These are phyloP conservation scores for Ispidina lecontei DNA, from an alignment of 2,797 vertebrate genomes.

Conservation along the genomic window DNA sequence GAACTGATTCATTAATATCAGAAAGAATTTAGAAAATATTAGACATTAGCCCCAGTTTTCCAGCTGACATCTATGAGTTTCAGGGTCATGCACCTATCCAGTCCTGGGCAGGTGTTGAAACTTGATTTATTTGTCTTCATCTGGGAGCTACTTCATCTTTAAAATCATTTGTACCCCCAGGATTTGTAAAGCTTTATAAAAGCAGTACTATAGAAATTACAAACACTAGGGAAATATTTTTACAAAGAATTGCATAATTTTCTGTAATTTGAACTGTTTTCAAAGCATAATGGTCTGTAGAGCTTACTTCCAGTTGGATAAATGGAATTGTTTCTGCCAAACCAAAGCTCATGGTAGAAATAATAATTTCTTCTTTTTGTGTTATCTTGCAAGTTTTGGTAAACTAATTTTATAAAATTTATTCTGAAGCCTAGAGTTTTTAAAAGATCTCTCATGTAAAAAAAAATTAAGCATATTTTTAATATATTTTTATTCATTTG, in stretches of 20 bases:
- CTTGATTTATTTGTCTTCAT: not conserved
- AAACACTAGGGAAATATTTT: not conserved
- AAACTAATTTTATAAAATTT: slow-evolving; percentile 39
- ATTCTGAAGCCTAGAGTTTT: slow-evolving; percentile 16
- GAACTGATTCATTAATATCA: not conserved
- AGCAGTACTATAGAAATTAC: not conserved
- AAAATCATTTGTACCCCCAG: not conserved
- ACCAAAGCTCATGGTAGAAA: not conserved
- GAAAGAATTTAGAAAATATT: not conserved
- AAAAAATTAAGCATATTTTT: slow-evolving; percentile 29
- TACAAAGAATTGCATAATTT: not conserved
- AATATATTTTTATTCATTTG: slow-evolving; percentile 56
- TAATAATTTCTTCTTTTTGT: not conserved
- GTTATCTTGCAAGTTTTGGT: slow-evolving; percentile 30
- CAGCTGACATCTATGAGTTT: not conserved
- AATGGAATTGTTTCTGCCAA: slow-evolving; percentile 27
- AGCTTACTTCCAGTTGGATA: not conserved
- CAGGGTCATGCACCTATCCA: not conserved
- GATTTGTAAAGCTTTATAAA: not conserved
- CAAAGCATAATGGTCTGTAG: not conserved
- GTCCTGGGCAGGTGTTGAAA: not conserved
- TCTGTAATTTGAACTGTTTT: not conserved
- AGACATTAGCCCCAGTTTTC: not conserved
- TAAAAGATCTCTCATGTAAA: not conserved
- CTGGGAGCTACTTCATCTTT: not conserved